Base-by-base conservation (phyloP, 2,888 invertebrate species). In the Melinopterus prodromus region DNA sequence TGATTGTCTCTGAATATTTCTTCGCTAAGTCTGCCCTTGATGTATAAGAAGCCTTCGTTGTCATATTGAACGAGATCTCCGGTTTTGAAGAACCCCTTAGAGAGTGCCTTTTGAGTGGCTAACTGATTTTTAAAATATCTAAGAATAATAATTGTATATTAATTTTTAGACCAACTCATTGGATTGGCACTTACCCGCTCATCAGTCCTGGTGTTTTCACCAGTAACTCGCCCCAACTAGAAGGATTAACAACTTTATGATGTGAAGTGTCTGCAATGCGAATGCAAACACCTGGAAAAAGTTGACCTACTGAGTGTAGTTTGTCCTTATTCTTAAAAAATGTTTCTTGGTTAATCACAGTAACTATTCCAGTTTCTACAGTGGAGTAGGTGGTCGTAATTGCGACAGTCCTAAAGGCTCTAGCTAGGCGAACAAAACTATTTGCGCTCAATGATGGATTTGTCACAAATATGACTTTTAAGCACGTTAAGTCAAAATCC, bases 61-160 rank as follows among this genome's bases (percentile, higher is more conserved):
- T 88, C 88, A 76, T 84, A 86, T 79, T 84, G 84, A 0, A 85
- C 87, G 6, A 87, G 77, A 77, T 88, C 88, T 0, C 87, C 88
- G 1, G 88, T 88, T 84, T 84, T 87, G 76, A 87, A 86, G 78
- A 83, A 88, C 0, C 86, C 86, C 35, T 83, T 86, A 69, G 84
- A 83, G 76, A 86, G 80, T 4, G 82, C 70, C 0, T 79, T 80
- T 36, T 84, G 76, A 0, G 86, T 87, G 6, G 72, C 78, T 4
- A 79, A 77, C 6, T 79, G 81, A 78, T 87, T 85, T 78, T 86
- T 87, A 70, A 85, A 87, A 81, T 88, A 87, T 12, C 88, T 87
- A 70, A 74, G 77, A 71, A n/a, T 38, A 7, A 77, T 72, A 1
- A 16, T 9, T 53, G 37, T 53, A n/a, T 4, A 70, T 69, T 14